These are phyloP conservation scores for Caenorhabditis japonica DNA, from an alignment of 2,888 invertebrate genomes.

Conservation along the genomic window DNA sequence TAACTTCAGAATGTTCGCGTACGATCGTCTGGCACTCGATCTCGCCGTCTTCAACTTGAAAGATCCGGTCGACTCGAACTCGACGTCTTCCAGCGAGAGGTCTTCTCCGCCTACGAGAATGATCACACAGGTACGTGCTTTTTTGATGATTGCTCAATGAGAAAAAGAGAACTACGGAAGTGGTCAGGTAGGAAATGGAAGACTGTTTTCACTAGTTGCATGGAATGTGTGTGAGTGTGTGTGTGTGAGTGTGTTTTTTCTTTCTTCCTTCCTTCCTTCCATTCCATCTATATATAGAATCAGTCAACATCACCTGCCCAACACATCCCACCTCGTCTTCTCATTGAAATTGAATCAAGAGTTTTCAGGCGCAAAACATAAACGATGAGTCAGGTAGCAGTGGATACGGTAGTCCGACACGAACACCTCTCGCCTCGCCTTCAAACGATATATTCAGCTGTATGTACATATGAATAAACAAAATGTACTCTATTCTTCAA, in stretches of 20 bases:
- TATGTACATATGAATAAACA: slow-evolving; percentile 27
- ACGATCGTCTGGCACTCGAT: slow-evolving; percentile 74
- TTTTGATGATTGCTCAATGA: background rate
- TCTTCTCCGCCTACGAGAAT: slow-evolving; percentile 30
- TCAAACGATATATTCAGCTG: slow-evolving; percentile 58
- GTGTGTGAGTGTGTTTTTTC: slow-evolving; percentile 1
- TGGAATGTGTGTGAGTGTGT: background rate
- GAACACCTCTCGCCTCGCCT: slow-evolving; percentile 73
- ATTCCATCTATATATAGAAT: slow-evolving; percentile 10
- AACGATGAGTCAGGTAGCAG: slow-evolving; percentile 53
- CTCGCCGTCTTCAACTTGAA: slow-evolving; percentile 65
- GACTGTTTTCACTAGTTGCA: background rate
- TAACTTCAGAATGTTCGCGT: slow-evolving; percentile 71
- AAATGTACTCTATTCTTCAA: background rate
- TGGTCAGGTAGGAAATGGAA: background rate
- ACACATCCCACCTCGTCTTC: no score
- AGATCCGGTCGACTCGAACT: slow-evolving; percentile 24
- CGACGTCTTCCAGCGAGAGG: slow-evolving; percentile 24
- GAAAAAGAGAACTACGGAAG: slow-evolving; percentile 1
- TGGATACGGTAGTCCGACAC: slow-evolving; percentile 75
- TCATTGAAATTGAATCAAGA: no score
- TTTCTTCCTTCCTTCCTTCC: background rate
- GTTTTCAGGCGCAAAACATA: slow-evolving; percentile 52
- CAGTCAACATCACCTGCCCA: background rate
- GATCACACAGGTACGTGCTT: slow-evolving; percentile 25